Conservation (phyloP, 1,140 invertebrate species). For the Amyelois transitella region DNA sequence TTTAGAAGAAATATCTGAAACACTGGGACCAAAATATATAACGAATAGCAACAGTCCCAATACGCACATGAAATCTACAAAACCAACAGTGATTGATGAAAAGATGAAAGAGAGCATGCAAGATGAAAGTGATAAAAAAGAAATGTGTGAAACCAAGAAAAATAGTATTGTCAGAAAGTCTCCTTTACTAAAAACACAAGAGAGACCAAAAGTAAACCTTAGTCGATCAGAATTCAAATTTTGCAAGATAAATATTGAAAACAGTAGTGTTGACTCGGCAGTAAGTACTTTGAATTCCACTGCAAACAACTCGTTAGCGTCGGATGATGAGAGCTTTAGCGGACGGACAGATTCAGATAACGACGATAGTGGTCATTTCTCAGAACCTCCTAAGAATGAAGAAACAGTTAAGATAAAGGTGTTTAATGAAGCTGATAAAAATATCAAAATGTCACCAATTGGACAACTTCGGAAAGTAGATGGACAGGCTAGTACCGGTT, state of each 20-base stretch:
- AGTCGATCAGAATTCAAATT: constrained; percentile 75
- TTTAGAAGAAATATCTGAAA: constrained; percentile 81
- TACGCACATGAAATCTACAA: constrained; percentile 39
- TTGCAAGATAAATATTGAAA: constrained; percentile 73
- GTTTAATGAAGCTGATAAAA: constrained; percentile 65
- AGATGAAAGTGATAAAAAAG: constrained; percentile 62
- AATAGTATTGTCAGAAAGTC: constrained; percentile 75
- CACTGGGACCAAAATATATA: constrained; percentile 75
- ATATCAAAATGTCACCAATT: constrained; percentile 57
- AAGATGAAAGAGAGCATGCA: constrained; percentile 66
- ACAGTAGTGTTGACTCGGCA: constrained; percentile 60
- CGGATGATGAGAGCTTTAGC: constrained; percentile 71
- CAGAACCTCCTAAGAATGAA: constrained; percentile 64
- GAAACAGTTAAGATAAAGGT: constrained; percentile 72
- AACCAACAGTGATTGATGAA: constrained; percentile 61
- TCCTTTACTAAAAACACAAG: constrained; percentile 75
- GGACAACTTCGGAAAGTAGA: constrained; percentile 67
- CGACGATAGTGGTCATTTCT: constrained; percentile 69
- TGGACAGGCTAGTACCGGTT: constrained; percentile 54
- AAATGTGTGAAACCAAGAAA: constrained; percentile 71
- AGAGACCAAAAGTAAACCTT: constrained; percentile 76
- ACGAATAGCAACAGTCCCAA: constrained; percentile 36
- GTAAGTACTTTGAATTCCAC: constrained; percentile 62
- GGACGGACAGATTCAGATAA: constrained; percentile 70
- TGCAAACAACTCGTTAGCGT: constrained; percentile 65